These are phyloP conservation scores for Scylla paramamosain DNA, from an alignment of 1,140 invertebrate genomes.

Conservation along the genomic window DNA sequence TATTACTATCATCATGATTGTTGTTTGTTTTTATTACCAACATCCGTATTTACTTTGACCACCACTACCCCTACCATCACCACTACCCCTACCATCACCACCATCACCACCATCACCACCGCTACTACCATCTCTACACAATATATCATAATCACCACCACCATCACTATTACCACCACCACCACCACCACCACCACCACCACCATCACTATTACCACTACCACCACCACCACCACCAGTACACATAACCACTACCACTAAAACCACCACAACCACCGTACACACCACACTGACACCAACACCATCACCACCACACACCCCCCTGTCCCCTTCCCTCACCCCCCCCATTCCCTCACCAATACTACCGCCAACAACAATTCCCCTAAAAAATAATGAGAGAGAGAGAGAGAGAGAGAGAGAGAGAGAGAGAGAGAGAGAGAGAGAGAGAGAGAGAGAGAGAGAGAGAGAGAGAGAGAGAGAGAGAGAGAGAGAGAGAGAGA, in stretches of 20 bases:
- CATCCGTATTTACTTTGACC: too few species aligned
- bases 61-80: not conserved
- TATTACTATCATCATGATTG: not conserved
- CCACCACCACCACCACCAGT: not conserved
- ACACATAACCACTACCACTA: not conserved
- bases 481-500: too few species aligned
- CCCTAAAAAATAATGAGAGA: not conserved
- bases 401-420: not conserved
- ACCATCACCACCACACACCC: not conserved
- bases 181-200: not conserved
- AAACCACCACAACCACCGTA: not conserved
- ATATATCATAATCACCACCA: not conserved
- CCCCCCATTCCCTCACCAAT: not conserved
- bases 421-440: not conserved
- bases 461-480: too few species aligned
- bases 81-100: not conserved
- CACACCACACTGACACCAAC: not conserved
- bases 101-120: not conserved
- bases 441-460: too few species aligned
- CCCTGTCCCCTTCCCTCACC: too few species aligned
- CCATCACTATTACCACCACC: not conserved
- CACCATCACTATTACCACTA: not conserved
- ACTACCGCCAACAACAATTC: not conserved
- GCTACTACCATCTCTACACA: not conserved
- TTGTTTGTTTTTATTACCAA: not conserved